phyloP scores from a whole-genome alignment of 2,888 invertebrate genomes.

The Rotaria macrura region DNA sequence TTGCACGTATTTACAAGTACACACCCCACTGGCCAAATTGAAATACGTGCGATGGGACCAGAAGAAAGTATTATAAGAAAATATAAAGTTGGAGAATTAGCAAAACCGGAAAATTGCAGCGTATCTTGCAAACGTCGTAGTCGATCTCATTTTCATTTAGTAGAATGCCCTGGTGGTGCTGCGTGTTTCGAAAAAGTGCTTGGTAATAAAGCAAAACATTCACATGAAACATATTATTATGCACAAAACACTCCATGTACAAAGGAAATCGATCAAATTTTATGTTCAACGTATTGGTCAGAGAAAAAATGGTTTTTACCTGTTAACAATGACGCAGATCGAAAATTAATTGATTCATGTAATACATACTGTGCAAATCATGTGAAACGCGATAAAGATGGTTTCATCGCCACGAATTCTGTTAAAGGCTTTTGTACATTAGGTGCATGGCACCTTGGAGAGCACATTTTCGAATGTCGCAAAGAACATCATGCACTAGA shows the following conservation, averaged over 20 bases:
- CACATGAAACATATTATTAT: neutral
- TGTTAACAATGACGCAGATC: neutral
- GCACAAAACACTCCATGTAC: neutral
- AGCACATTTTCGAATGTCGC: neutral
- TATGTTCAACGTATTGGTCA: neutral
- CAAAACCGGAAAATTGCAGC: neutral
- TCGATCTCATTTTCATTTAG: neutral
- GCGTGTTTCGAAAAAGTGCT: neutral
- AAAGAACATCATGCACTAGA: neutral
- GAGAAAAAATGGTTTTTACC: neutral
- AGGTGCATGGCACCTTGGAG: neutral
- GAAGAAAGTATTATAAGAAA: neutral
- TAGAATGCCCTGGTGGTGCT: neutral
- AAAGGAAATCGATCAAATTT: neutral
- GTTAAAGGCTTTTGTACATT: neutral
- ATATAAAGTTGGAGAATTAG: neutral
- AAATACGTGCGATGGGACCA: neutral
- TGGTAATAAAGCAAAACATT: neutral
- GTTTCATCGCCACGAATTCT: neutral
- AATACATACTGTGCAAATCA: neutral
- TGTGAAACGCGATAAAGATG: neutral
- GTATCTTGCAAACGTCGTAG: neutral
- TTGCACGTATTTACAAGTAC: neutral
- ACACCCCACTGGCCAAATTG: neutral
- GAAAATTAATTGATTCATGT: neutral